phyloP scores from a whole-genome alignment of 2,797 vertebrate species.

The Orientallactaga sibirica region DNA sequence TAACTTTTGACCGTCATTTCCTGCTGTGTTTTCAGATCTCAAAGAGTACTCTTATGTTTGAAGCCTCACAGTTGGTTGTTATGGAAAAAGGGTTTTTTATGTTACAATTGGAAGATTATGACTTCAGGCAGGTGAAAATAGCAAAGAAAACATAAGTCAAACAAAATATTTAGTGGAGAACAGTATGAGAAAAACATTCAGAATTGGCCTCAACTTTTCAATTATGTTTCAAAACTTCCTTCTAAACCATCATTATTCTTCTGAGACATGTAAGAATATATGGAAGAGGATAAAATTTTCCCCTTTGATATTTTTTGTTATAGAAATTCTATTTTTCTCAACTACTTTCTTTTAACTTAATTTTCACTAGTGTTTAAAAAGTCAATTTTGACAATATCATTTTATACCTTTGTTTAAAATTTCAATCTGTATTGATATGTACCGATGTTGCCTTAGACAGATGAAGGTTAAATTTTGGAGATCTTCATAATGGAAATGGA shows the following conservation, averaged over 20 bases:
- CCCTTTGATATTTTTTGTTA: conserved; percentile 48
- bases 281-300: conserved; percentile 32
- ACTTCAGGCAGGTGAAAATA: conserved; percentile 72
- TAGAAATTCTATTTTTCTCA: conserved; percentile 39
- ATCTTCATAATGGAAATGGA: not conserved
- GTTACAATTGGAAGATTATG: conserved; percentile 75
- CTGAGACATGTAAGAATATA: conserved; percentile 37
- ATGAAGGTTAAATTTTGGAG: conserved; percentile 26
- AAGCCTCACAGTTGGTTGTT: conserved; percentile 71
- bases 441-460: not conserved
- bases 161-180: conserved; percentile 51
- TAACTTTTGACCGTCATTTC: conserved; percentile 64
- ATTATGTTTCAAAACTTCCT: conserved; percentile 55
- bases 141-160: conserved; percentile 67
- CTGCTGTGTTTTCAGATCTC: conserved; percentile 78
- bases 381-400: conserved; percentile 4
- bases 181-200: conserved; percentile 60
- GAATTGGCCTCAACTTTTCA: conserved; percentile 60
- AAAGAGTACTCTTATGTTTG: conserved; percentile 76
- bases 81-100: conserved; percentile 61
- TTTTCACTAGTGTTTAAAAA: conserved; percentile 31
- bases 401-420: conserved; percentile 24
- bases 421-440: not conserved
- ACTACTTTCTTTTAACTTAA: not conserved
- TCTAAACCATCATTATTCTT: conserved; percentile 12